These are phyloP conservation scores for Dreissena polymorpha DNA, from an alignment of 1,140 invertebrate species.

Conservation along the genomic window DNA sequence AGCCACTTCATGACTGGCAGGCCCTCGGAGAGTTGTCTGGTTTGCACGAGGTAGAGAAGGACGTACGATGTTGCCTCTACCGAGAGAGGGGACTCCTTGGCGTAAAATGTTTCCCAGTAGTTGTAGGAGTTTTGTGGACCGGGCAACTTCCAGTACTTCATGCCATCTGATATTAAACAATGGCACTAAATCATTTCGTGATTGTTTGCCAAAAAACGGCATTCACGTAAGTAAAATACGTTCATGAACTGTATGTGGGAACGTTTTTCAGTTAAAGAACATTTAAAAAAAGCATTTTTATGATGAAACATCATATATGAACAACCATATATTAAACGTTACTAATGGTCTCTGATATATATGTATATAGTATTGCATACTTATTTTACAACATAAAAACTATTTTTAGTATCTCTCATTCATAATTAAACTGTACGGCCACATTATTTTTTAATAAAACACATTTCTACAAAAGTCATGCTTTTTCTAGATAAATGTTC, in stretches of 20 bases:
- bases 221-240: not conserved
- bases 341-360: too few species aligned
- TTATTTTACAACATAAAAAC: too few species aligned
- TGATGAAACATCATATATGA: too few species aligned
- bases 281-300: too few species aligned
- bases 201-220: not conserved
- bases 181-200: not conserved
- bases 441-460: not conserved
- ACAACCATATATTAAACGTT: too few species aligned
- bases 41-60: slow-evolving; percentile 82
- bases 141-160: slow-evolving; percentile 24
- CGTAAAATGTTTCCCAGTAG: slow-evolving; percentile 26
- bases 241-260: too few species aligned
- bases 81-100: slow-evolving; percentile 81
- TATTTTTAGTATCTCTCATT: too few species aligned
- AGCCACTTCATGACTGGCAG: slow-evolving; percentile 92
- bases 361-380: too few species aligned
- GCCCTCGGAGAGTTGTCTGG: slow-evolving; percentile 74
- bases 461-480: not conserved
- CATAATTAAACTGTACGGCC: not conserved
- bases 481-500: not conserved
- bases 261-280: too few species aligned
- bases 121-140: not conserved
- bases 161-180: slow-evolving; percentile 28
- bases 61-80: slow-evolving; percentile 92